Percentiles rank a stretch among this genome's conserved stretches.
Conservation (phyloP, 2,888 invertebrate species). For the Leptodirus hochenwartii region DNA sequence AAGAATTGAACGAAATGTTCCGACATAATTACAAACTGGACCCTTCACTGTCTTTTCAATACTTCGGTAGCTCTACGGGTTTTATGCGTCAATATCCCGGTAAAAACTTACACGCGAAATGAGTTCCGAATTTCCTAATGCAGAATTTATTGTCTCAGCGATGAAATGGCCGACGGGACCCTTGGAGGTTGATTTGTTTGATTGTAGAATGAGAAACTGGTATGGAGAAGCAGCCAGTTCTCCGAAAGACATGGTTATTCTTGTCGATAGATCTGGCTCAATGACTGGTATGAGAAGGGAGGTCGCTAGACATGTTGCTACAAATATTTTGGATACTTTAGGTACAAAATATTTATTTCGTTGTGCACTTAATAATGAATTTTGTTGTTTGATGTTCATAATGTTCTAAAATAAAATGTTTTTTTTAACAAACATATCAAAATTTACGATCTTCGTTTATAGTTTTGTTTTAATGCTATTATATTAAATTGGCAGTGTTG, state of each 20-base stretch:
- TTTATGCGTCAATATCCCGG: conserved; percentile 96
- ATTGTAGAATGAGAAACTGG: conserved; percentile 89
- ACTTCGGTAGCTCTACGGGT: conserved; percentile 92
- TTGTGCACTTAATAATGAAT: no score
- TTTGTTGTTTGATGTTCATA: no score
- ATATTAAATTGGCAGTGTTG: no score
- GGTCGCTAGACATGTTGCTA: conserved; percentile 75
- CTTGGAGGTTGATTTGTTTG: conserved; percentile 71
- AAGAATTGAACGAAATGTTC: conserved; percentile 78
- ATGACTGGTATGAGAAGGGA: conserved; percentile 58
- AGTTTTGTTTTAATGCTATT: no score
- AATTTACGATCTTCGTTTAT: no score
- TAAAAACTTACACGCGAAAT: conserved; percentile 22
- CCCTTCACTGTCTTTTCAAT: conserved; percentile 90
- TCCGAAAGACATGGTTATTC: conserved; percentile 75
- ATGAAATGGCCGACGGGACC: conserved; percentile 59
- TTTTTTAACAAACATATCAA: no score
- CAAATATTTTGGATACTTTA: conserved; percentile 84
- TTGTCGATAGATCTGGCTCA: conserved; percentile 48
- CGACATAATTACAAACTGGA: conserved; percentile 70
- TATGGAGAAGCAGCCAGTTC: conserved; percentile 96
- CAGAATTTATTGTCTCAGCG: conserved; percentile 27
- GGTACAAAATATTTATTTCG: no score
- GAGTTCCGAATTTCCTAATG: not conserved
- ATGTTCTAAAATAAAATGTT: no score